These are phyloP conservation scores for Bembecia ichneumoniformis DNA, from an alignment of 2,888 invertebrate genomes.

Conservation along the genomic window DNA sequence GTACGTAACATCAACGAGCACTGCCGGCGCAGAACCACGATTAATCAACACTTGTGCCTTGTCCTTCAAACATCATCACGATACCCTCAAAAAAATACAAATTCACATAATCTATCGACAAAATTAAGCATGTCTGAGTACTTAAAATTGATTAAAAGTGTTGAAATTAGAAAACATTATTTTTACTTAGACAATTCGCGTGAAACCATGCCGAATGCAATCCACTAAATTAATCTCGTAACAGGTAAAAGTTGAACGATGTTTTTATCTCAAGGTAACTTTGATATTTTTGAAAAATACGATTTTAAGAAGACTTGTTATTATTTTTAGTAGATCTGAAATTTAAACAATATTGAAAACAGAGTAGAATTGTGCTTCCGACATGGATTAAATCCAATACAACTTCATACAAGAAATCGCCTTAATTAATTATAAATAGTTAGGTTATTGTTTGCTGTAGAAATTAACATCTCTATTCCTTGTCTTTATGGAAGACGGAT, in stretches of 20 bases:
- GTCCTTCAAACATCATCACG: constrained; percentile 40
- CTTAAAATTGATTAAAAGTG: constrained; percentile 3
- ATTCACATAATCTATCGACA: constrained; percentile 11
- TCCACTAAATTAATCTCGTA: constrained; percentile 13
- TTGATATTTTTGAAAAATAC: constrained; percentile 21
- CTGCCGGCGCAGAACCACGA: constrained; percentile 30
- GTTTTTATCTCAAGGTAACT: constrained; percentile 10
- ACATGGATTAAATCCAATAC: too few relatives aligned
- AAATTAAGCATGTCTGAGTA: too few relatives aligned
- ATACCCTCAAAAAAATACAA: constrained; percentile 18
- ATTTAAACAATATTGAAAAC: background rate
- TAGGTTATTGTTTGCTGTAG: too few relatives aligned
- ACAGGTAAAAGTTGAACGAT: constrained; percentile 8
- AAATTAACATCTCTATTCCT: too few relatives aligned
- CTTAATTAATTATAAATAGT: too few relatives aligned
- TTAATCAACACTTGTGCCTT: constrained; percentile 36
- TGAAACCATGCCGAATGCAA: constrained; percentile 13
- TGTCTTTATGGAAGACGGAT: too few relatives aligned
- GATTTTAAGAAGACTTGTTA: constrained; percentile 11
- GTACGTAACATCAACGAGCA: constrained; percentile 12
- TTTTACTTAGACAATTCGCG: constrained; percentile 1
- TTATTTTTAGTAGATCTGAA: background rate
- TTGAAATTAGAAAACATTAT: constrained; percentile 8
- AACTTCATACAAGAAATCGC: too few relatives aligned
- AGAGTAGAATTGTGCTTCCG: too few relatives aligned